These are phyloP conservation scores for Drosophila erecta DNA, from an alignment of 1,140 invertebrate species.

Conservation along the genomic window DNA sequence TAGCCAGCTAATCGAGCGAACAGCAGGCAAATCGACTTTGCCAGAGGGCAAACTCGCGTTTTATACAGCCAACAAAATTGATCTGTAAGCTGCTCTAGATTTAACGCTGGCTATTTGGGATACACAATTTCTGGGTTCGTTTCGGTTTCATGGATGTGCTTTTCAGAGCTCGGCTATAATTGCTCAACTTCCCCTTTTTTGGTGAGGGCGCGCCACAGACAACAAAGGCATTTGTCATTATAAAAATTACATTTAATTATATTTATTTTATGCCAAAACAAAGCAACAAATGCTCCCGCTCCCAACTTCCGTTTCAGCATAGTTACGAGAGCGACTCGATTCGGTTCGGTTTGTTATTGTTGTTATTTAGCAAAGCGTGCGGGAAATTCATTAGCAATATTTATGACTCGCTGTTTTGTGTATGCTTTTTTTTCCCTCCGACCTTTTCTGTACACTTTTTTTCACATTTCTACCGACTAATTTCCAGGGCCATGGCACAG, in stretches of 20 bases:
- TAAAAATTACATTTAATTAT: constrained; percentile 81
- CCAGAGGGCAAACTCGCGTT: constrained; percentile 16
- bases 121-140: constrained; percentile 36
- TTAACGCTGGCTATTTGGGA: constrained; percentile 8
- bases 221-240: constrained; percentile 76
- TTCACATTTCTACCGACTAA: constrained; percentile 63
- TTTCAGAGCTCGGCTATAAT: constrained; percentile 22
- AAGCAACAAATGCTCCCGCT: constrained; percentile 56
- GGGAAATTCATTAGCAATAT: constrained; percentile 82
- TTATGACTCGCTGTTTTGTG: constrained; percentile 63
- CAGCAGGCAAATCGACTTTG: constrained; percentile 41
- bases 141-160: not conserved
- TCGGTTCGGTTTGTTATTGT: constrained; percentile 27
- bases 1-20: constrained; percentile 42
- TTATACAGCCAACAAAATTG: constrained; percentile 30
- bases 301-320: constrained; percentile 69
- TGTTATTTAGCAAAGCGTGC: constrained; percentile 74
- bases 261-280: constrained; percentile 63
- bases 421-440: constrained; percentile 1
- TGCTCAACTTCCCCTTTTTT: constrained; percentile 21
- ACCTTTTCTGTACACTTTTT: constrained; percentile 37
- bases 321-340: constrained; percentile 40
- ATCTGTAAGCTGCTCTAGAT: constrained; percentile 26
- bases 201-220: constrained; percentile 20
- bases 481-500: constrained; percentile 63